Evolutionary conservation across 2,797 vertebrate species (phyloP), one percentile per base, ranked within the genome.

Genomic region (Enteromius unitaeniatus): DNA sequence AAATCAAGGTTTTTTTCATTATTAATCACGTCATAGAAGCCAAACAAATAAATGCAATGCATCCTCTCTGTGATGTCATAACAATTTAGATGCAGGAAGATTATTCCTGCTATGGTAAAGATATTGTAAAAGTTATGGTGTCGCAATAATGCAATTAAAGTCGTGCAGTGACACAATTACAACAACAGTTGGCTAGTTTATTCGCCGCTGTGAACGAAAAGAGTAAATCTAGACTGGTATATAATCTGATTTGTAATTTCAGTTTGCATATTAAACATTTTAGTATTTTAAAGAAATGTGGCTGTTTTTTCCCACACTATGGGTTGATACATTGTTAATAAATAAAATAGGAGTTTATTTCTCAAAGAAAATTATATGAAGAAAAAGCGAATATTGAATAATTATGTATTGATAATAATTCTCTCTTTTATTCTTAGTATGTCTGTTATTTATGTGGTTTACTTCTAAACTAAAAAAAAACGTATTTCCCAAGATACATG

Each of bases 101-200:
- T 34, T 40, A 2, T 58, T 60, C n/a, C n/a, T 60, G n/a, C 55
- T 13, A 60, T 23, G n/a, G 10, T 11, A 23, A 55, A 55, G 3
- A 55, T 55, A 10, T 58, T 45, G 2, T 3, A 55, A 31, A 69
- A 21, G 10, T 23, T 23, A 0, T 42, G 21, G 68, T 55, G 37
- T 15, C n/a, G 37, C 76, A 72, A 76, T 79, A 83, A 79, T 79
- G 51, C 68, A 67, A 76, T 69, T 75, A 79, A 23, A 62, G 23
- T 47, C 23, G 3, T 26, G 10, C 14, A 34, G 26, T 51, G 4
- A 13, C 70, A 51, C 15, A 64, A 68, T 68, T 68, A 40, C n/a
- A 37, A 68, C 65, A 64, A 64, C 28, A 31, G 13, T 31, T 72
- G 23, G 17, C n/a, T 26, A 19, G 69, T 73, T 51, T 17, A 49